A percentile compares a stretch with the other conserved stretches of the same genome.
Evolutionary conservation across 2,797 vertebrate genomes (phyloP).

Genomic region (Atherinosoma microstoma): DNA sequence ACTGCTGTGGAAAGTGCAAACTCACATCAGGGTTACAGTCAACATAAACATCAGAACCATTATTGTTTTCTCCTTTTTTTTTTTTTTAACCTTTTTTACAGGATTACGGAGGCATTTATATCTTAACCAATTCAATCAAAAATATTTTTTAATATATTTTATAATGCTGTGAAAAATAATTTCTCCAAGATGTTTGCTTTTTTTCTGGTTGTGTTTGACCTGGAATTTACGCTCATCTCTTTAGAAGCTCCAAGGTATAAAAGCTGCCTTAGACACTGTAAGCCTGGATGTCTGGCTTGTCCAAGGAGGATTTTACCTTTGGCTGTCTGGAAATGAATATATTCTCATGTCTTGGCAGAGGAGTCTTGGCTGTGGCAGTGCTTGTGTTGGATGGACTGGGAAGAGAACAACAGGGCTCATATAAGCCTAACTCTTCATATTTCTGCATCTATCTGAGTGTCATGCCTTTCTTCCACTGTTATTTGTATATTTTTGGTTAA

Average conservation of each 20-base stretch:
- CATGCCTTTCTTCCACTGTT: neutral
- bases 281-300: constrained; percentile 54
- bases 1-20: constrained; percentile 14
- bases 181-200: constrained; percentile 47
- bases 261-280: constrained; percentile 49
- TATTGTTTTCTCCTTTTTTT: neutral
- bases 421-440: constrained; percentile 9
- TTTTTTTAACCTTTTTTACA: constrained; percentile 16
- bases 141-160: neutral
- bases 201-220: constrained; percentile 57
- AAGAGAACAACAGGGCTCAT: constrained; percentile 16
- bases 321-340: constrained; percentile 45
- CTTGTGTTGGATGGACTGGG: constrained; percentile 29
- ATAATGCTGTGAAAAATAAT: constrained; percentile 3
- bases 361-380: constrained; percentile 9
- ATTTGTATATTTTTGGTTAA: neutral
- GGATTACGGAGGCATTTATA: constrained; percentile 25
- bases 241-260: constrained; percentile 44
- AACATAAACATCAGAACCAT: constrained; percentile 3
- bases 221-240: constrained; percentile 55
- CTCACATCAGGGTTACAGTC: neutral
- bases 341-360: constrained; percentile 38
- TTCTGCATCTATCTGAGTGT: constrained; percentile 29
- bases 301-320: constrained; percentile 52
- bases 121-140: constrained; percentile 33